These are phyloP conservation scores for Rhincodon typus DNA, from an alignment of 2,797 vertebrate genomes.

Conservation along the genomic window DNA sequence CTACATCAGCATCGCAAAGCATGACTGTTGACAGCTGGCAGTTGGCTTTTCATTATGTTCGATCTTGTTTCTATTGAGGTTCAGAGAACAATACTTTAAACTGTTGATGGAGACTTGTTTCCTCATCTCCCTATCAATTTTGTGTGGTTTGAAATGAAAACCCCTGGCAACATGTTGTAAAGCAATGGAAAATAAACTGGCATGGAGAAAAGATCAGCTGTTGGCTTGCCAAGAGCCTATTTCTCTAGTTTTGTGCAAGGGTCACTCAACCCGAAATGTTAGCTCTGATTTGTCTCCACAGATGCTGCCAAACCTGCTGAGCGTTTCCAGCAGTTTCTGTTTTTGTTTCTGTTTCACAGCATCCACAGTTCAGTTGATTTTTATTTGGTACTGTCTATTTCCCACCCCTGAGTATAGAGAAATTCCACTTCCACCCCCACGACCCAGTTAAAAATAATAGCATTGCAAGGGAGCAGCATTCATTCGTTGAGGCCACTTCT, in stretches of 20 bases:
- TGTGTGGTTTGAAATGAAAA: neutral
- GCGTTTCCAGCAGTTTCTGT: too few species aligned
- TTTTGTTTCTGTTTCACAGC: too few species aligned
- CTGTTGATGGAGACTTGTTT: neutral
- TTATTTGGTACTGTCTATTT: neutral
- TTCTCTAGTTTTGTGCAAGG: neutral
- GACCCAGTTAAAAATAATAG: conserved; percentile 46
- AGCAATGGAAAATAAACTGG: neutral
- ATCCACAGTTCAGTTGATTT: too few species aligned
- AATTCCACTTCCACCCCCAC: neutral
- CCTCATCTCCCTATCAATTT: neutral
- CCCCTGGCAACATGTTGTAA: neutral
- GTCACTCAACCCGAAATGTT: too few species aligned
- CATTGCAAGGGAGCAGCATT: conserved; percentile 44
- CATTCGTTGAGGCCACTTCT: conserved; percentile 45
- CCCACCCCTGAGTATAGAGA: neutral
- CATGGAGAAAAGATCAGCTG: neutral
- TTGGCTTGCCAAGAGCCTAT: neutral
- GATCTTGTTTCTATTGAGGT: neutral
- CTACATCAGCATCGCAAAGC: neutral
- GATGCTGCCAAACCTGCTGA: too few species aligned
- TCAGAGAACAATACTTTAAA: neutral
- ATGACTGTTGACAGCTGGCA: too few species aligned
- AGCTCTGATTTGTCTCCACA: too few species aligned
- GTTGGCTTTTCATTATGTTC: neutral